Conservation (phyloP, 2,888 invertebrate species). For the Lithophane semibrunnea region DNA sequence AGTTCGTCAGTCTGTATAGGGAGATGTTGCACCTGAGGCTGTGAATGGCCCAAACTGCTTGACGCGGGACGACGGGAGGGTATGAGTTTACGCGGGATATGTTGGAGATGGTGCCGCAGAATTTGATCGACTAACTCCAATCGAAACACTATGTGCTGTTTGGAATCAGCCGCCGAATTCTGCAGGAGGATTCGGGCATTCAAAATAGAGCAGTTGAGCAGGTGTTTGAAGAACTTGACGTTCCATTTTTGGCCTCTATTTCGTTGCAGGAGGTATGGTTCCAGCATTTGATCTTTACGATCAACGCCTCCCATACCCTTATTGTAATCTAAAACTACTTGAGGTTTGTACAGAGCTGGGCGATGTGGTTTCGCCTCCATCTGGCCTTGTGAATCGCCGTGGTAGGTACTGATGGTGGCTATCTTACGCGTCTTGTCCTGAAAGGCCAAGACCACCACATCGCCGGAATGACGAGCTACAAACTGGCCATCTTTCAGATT, state of each 20-base stretch:
- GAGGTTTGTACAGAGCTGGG: background rate
- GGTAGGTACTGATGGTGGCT: constrained; percentile 8
- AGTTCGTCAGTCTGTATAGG: background rate
- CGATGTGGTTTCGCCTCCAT: background rate
- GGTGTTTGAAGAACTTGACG: background rate
- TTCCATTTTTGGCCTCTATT: background rate
- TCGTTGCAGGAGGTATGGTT: background rate
- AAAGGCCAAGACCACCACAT: constrained; percentile 9
- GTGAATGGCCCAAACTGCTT: background rate
- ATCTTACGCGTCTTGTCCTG: constrained; percentile 7
- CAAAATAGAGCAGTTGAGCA: background rate
- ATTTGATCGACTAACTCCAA: background rate
- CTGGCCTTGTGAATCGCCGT: constrained; percentile 11
- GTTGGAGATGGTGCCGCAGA: background rate
- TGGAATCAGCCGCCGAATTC: background rate
- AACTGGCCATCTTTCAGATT: constrained; percentile 2
- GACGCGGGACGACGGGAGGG: background rate
- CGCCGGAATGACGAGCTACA: constrained; percentile 4
- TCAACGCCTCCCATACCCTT: background rate
- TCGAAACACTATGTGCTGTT: background rate
- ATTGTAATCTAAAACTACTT: background rate
- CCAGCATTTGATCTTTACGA: background rate
- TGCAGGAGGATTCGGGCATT: background rate
- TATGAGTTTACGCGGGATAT: background rate
- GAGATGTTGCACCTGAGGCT: background rate